These are phyloP conservation scores for Zeus faber DNA, from an alignment of 2,113 vertebrate species.

Conservation along the genomic window DNA sequence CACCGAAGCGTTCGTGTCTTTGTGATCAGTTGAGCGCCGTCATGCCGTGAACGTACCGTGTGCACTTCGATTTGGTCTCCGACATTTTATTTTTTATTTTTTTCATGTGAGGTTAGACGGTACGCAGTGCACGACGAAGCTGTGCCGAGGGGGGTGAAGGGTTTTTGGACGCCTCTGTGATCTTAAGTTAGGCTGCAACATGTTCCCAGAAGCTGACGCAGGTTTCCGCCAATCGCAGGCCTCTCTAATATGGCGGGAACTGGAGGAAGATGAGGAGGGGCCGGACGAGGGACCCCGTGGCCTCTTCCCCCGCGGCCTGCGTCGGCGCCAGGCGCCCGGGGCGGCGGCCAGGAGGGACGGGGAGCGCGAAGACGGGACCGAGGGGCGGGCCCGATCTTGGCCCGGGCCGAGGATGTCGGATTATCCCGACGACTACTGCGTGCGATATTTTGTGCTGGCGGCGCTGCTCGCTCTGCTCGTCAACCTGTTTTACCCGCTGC, in stretches of 20 bases:
- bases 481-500: slow-evolving; percentile 87
- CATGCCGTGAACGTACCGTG: too few relatives aligned
- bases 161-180: too few relatives aligned
- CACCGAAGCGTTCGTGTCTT: too few relatives aligned
- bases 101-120: too few relatives aligned
- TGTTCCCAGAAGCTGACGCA: slow-evolving; percentile 87
- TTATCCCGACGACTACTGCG: slow-evolving; percentile 83
- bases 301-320: slow-evolving; percentile 66
- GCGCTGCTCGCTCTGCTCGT: slow-evolving; percentile 88
- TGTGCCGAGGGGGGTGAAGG: too few relatives aligned
- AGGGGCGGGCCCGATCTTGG: slow-evolving; percentile 35
- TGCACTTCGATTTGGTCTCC: too few relatives aligned
- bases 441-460: slow-evolving; percentile 89
- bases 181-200: slow-evolving; percentile 54
- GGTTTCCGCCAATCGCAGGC: slow-evolving; percentile 98
- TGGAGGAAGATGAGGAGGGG: slow-evolving; percentile 90
- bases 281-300: slow-evolving; percentile 62
- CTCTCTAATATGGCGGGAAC: slow-evolving; percentile 99
- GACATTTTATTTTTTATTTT: too few relatives aligned
- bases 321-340: slow-evolving; percentile 41
- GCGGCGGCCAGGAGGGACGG: slow-evolving; percentile 55
- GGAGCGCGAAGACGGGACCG: slow-evolving; percentile 39
- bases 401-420: slow-evolving; percentile 66
- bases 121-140: too few relatives aligned
- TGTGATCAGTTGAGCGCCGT: too few relatives aligned